Evolutionary conservation across 2,888 invertebrate genomes (phyloP), one percentile per base, ranked within the genome.

Genomic region (Listrodromus nycthemerus): DNA sequence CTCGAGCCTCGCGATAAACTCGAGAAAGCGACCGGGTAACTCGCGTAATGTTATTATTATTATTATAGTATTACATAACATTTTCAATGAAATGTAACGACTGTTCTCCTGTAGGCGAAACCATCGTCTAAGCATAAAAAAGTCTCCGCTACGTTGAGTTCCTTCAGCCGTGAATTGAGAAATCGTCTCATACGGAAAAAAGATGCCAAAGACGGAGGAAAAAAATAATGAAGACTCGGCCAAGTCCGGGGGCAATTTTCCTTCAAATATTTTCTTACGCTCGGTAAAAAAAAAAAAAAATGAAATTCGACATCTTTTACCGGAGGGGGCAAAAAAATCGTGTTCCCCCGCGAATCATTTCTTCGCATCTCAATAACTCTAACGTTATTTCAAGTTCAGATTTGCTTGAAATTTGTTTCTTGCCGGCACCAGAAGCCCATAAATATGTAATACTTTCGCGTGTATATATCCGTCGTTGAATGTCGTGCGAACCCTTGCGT

Each of bases 391-490:
- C 91, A 90, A 88, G 87, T 90, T 88, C 87, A 91, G 92, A 92
- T 92, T 92, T 91, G 88, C 89, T 84, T 90, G 92, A 93, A 93
- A 92, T 92, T 92, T 90, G 91, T 90, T 91, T 90, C 90, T 88
- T 90, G 90, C 89, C 90, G 89, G 87, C 86, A 91, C 89, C 92
- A 91, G 91, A 89, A 91, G 89, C 90, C 93, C 93, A 93, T 93
- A 93, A 93, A 93, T 93, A 93, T 93, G 93, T 92, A 93, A 93
- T 92, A 91, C 91, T 89, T 90, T 86, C 87, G 90, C 91, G 90
- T 61, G 16, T 61, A 61, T 61, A 70, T 71, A 61, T 80, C 41
- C 50, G 41, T 61, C 33, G 13, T 16, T 30, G 30, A 5, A 30
- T 61, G n/a, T 27, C 8, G 27, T 27, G 74, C 84, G 83, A 86